A percentile compares a stretch with the other conserved stretches of the same genome.
phyloP scores from a whole-genome alignment of 1,140 invertebrate species.

The Diachasma alloeum region DNA sequence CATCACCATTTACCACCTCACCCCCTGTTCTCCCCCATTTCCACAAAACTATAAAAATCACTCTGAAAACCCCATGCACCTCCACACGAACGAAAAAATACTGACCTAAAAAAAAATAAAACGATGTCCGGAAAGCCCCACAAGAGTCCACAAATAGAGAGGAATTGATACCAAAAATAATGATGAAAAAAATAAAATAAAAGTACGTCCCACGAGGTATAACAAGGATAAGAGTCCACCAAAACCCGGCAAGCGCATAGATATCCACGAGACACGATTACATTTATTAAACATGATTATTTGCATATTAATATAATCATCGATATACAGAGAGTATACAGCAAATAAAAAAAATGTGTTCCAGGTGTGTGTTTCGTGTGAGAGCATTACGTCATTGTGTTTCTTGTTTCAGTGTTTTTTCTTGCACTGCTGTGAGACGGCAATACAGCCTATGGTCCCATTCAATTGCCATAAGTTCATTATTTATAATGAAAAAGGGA shows the following conservation, averaged over 20 bases:
- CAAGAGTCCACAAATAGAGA: constrained; percentile 14
- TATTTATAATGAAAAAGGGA: constrained; percentile 16
- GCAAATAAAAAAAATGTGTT: constrained; percentile 24
- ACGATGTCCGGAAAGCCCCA: not conserved
- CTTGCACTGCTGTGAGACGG: not conserved
- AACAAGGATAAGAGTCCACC: constrained; percentile 60
- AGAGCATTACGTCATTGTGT: constrained; percentile 6
- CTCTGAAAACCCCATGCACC: constrained; percentile 16
- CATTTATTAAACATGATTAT: constrained; percentile 67
- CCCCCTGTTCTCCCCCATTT: not conserved
- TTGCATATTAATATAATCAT: constrained; percentile 57
- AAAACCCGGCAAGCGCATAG: constrained; percentile 64
- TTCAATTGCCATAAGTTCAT: not conserved
- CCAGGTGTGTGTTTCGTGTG: not conserved
- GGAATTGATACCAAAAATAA: constrained; percentile 28
- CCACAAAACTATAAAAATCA: constrained; percentile 7
- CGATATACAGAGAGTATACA: constrained; percentile 55
- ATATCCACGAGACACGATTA: constrained; percentile 63
- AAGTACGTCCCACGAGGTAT: constrained; percentile 62
- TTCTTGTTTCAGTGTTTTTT: not conserved
- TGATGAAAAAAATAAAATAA: constrained; percentile 43
- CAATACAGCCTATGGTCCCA: not conserved
- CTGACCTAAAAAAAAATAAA: constrained; percentile 9
- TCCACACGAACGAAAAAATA: not conserved
- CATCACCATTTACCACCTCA: not conserved